phyloP scores from a whole-genome alignment of 2,888 invertebrate genomes.

The Pterobdella sp. region DNA sequence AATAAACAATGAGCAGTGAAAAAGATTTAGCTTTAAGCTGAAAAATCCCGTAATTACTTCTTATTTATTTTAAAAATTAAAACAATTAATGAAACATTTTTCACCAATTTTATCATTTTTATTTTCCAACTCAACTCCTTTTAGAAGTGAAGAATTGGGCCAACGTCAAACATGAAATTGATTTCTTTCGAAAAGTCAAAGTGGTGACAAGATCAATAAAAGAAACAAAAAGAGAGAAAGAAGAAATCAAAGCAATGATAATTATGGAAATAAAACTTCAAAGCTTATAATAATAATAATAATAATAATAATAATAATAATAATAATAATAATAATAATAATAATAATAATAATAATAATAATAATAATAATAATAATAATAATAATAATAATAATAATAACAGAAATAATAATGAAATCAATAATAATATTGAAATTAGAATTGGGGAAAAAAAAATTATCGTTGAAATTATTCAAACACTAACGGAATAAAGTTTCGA shows the following conservation, averaged over 20 bases:
- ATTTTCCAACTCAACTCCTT: no score
- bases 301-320: background rate
- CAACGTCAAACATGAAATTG: no score
- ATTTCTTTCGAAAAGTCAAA: no score
- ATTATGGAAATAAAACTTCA: background rate
- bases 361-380: background rate
- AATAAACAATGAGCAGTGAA: no score
- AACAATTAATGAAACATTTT: no score
- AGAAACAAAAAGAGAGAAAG: background rate
- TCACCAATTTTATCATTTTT: no score
- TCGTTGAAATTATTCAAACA: background rate
- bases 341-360: background rate
- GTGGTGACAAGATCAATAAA: no score
- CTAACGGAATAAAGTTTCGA: no score
- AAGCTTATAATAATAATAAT: background rate
- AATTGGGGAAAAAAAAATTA: background rate
- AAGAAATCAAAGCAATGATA: background rate
- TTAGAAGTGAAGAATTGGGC: no score
- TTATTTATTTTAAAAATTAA: no score
- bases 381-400: background rate
- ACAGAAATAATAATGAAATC: background rate
- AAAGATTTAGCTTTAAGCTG: no score
- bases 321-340: background rate
- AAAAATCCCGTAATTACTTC: no score
- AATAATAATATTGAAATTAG: background rate